Percentiles rank a stretch among this genome's conserved stretches.
These are phyloP conservation scores for Eunapius fragilis DNA, from an alignment of 37 sponge, comb jelly and placozoan genomes.

Conservation along the genomic window DNA sequence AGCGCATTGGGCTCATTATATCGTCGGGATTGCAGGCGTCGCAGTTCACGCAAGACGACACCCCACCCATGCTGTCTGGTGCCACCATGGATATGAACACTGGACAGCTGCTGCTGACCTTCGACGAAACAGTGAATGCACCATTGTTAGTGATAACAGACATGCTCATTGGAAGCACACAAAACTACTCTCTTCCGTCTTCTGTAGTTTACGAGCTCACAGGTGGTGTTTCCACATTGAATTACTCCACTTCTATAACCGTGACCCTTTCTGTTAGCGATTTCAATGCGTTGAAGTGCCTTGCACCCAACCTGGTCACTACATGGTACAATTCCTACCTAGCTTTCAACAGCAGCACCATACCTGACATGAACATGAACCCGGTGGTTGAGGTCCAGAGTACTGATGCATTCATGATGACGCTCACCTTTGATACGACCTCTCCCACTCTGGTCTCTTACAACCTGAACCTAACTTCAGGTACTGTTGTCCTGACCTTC, in stretches of 20 bases:
- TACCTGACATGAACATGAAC: constrained; percentile 80
- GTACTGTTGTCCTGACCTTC: constrained; percentile 73
- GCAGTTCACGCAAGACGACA: constrained; percentile 76
- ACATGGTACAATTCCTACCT: constrained; percentile 51
- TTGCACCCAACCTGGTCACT: constrained; percentile 83
- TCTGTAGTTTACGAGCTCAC: constrained; percentile 45
- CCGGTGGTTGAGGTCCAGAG: constrained; percentile 55
- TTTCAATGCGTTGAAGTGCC: constrained; percentile 83
- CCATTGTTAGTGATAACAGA: constrained; percentile 60
- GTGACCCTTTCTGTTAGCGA: constrained; percentile 73
- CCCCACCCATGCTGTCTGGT: constrained; percentile 49
- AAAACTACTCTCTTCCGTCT: constrained; percentile 37
- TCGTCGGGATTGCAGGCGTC: constrained; percentile 36
- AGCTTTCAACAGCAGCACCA: constrained; percentile 71
- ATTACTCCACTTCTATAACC: constrained; percentile 55
- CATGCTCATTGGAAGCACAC: constrained; percentile 55
- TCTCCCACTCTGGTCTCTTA: constrained; percentile 60
- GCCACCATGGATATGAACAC: constrained; percentile 72
- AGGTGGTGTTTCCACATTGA: constrained; percentile 67
- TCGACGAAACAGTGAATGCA: constrained; percentile 90
- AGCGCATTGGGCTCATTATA: not conserved
- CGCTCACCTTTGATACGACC: constrained; percentile 54
- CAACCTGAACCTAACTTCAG: constrained; percentile 74
- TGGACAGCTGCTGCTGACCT: constrained; percentile 65
- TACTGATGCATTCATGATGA: constrained; percentile 36